Conservation (phyloP, 2,888 invertebrate species). For the Dolichomitus sp. region DNA sequence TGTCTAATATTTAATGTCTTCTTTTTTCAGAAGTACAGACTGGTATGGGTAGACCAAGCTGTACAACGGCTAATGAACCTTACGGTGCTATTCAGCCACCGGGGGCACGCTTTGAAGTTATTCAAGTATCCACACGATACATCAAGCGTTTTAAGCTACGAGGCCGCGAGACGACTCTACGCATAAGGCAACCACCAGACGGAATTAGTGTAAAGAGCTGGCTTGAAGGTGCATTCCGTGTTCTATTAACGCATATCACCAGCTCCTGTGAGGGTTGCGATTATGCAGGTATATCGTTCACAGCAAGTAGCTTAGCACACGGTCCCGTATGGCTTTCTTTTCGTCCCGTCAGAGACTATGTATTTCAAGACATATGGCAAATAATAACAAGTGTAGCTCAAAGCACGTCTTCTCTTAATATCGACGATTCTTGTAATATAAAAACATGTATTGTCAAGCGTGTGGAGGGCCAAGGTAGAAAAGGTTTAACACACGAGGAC, state of each 20-base stretch:
- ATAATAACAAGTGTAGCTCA: not conserved
- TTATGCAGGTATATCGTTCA: not conserved
- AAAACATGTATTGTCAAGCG: not conserved
- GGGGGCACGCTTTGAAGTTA: not conserved
- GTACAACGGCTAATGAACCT: not conserved
- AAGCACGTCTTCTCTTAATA: not conserved
- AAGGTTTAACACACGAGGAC: too few relatives aligned
- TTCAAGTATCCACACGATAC: not conserved
- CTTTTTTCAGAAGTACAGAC: not conserved
- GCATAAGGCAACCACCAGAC: not conserved
- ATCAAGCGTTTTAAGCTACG: not conserved
- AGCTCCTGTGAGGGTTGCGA: slow-evolving; percentile 6
- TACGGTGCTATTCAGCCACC: not conserved
- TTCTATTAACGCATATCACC: too few relatives aligned
- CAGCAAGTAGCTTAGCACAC: not conserved
- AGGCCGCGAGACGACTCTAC: not conserved
- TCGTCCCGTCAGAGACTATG: not conserved
- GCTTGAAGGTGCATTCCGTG: not conserved
- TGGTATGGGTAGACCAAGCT: not conserved
- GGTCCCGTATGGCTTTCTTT: slow-evolving; percentile 10
- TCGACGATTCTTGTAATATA: not conserved
- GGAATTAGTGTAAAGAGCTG: not conserved
- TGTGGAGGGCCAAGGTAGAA: not conserved
- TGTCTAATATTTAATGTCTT: not conserved
- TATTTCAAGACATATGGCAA: not conserved